Percentiles rank a stretch among this genome's conserved stretches.
Conservation (phyloP, 2,888 invertebrate genomes). For the Rhodophaea formosa region DNA sequence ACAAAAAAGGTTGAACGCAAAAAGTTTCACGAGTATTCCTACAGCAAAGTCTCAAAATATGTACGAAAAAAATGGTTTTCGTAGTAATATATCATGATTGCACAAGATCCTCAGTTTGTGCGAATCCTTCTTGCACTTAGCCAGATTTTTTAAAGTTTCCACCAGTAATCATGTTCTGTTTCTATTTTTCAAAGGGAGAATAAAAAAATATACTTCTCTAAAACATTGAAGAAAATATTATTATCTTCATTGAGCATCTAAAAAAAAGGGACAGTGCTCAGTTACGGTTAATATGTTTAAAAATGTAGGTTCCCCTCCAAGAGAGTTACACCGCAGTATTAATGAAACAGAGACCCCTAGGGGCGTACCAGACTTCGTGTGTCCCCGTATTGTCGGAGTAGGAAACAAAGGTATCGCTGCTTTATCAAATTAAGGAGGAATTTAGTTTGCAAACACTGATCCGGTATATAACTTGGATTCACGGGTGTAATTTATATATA, state of each 20-base stretch:
- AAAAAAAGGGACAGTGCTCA: slow-evolving; percentile 65
- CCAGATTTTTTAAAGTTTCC: too few species aligned
- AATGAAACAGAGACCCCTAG: slow-evolving; percentile 77
- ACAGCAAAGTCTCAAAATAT: too few species aligned
- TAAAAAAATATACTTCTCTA: too few species aligned
- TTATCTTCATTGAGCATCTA: slow-evolving; percentile 48
- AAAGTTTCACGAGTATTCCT: too few species aligned
- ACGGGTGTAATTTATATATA: not conserved
- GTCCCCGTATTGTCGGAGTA: slow-evolving; percentile 37
- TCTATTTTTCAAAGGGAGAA: too few species aligned
- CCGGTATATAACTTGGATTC: slow-evolving; percentile 24
- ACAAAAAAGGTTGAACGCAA: too few species aligned
- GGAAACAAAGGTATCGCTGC: slow-evolving; percentile 50
- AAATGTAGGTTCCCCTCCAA: slow-evolving; percentile 54
- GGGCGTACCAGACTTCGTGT: slow-evolving; percentile 49
- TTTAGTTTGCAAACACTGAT: slow-evolving; percentile 35
- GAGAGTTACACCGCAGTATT: slow-evolving; percentile 62
- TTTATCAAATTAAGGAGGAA: slow-evolving; percentile 48
- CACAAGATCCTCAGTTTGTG: too few species aligned
- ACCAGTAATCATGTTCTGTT: too few species aligned
- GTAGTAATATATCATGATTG: too few species aligned
- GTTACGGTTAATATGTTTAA: slow-evolving; percentile 72
- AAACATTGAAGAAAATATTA: not conserved
- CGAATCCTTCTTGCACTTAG: too few species aligned
- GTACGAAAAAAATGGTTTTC: too few species aligned